Base-by-base conservation (phyloP, 2,888 invertebrate genomes). In the Lingula anatina region DNA sequence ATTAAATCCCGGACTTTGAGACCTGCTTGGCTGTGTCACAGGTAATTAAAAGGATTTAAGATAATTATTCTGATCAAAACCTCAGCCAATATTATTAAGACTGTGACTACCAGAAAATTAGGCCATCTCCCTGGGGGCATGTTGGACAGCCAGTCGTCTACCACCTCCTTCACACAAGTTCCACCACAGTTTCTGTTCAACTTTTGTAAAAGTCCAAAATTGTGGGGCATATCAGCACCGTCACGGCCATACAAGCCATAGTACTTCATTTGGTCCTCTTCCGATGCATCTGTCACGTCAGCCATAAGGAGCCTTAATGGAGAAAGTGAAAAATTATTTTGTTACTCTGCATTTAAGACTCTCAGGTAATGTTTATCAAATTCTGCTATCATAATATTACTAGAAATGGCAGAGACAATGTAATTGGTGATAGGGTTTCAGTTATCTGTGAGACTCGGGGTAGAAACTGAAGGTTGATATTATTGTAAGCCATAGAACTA, bases 101-200 rank as follows among this genome's bases (percentile, higher is more conserved):
- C 9, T 18, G 3, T 2, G 52, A 61, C 51, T 51, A 74, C 71
- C 66, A 68, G 55, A 73, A 73, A 75, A 49, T 64, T 73, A 12
- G 70, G 53, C 68, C 70, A 68, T 44, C 60, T 54, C 3, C 57
- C 59, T 20, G 55, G 51, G 1, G 71, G 57, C 24, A 64, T 49
- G 21, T 54, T 47, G 18, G 51, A 49, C 52, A 67, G 51, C 70
- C 69, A 75, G 9, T 49, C 47, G 18, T 61, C 47, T 1, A 71
- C 61, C 42, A 64, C 55, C 1, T 48, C 44, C n/a, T 44, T 50
- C 12, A 73, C 55, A 46, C 64, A 66, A 0, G 46, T 46, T 2
- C 66, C 71, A 37, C 55, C 54, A 47, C 66, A 65, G 4, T 49
- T 28, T 21, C 46, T 40, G n/a, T 55, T 49, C 20, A 58, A n/a